These are phyloP conservation scores for Andricus grossulariae DNA, from an alignment of 1,140 invertebrate genomes.

Conservation along the genomic window DNA sequence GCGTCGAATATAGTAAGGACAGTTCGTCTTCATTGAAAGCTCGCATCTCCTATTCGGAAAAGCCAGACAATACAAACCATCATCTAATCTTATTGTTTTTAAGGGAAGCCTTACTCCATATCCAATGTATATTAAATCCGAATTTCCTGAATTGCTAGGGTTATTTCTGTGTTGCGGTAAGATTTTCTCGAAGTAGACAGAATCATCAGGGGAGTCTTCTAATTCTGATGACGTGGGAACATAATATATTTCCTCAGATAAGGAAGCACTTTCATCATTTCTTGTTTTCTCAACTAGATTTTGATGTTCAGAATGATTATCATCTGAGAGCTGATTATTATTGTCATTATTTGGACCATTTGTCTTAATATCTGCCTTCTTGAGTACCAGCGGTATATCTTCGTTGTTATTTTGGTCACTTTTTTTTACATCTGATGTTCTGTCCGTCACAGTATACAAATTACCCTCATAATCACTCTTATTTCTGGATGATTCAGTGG, in stretches of 20 bases:
- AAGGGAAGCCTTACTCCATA: conserved; percentile 66
- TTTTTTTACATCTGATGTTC: too few relatives aligned
- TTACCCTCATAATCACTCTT: too few relatives aligned
- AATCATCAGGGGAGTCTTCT: neutral
- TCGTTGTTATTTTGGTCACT: neutral
- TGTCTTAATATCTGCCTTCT: too few relatives aligned
- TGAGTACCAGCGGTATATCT: too few relatives aligned
- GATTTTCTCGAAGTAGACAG: conserved; percentile 54
- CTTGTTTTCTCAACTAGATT: neutral
- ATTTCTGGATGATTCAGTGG: too few relatives aligned
- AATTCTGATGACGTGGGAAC: neutral
- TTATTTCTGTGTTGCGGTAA: conserved; percentile 42
- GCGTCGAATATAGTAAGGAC: conserved; percentile 57
- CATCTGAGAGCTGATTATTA: neutral
- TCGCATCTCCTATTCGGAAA: conserved; percentile 64
- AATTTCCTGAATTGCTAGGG: conserved; percentile 43
- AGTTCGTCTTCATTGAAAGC: conserved; percentile 55
- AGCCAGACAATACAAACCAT: conserved; percentile 63
- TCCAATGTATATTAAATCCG: conserved; percentile 63
- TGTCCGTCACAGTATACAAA: too few relatives aligned
- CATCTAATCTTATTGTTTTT: conserved; percentile 58
- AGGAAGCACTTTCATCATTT: conserved; percentile 41
- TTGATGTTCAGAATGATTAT: too few relatives aligned
- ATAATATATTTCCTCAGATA: conserved; percentile 20
- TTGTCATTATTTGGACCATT: too few relatives aligned